phyloP scores from a whole-genome alignment of 2,797 vertebrate species.

The Sebastes goodei region DNA sequence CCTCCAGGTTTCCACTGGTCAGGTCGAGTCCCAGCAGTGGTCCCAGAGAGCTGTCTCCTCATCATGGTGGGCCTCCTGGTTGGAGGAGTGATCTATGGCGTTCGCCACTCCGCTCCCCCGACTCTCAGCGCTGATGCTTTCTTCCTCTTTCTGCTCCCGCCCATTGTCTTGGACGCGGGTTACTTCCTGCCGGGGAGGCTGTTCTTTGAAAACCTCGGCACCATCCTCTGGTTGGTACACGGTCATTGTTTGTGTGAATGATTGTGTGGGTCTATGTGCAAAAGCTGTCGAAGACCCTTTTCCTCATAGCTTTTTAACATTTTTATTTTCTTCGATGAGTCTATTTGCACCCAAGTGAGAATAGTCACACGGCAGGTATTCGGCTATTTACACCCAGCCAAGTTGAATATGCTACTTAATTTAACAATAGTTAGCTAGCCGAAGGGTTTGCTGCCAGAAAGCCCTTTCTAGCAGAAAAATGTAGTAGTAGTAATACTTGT shows the following conservation, averaged over 20 bases:
- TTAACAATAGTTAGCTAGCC: too few species aligned
- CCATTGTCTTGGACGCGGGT: conserved; percentile 86
- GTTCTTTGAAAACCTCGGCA: conserved; percentile 88
- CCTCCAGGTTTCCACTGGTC: conserved; percentile 85
- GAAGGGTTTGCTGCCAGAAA: too few species aligned
- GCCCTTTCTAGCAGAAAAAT: too few species aligned
- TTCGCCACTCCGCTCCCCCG: conserved; percentile 83
- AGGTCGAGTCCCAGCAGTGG: conserved; percentile 83
- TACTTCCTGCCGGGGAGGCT: conserved; percentile 89
- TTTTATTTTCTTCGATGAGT: too few species aligned
- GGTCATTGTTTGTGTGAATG: not conserved
- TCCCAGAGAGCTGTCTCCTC: conserved; percentile 88
- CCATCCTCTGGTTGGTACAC: conserved; percentile 81
- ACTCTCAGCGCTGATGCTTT: conserved; percentile 87
- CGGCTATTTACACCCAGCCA: too few species aligned
- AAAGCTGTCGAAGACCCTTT: not conserved
- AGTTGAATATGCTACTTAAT: too few species aligned
- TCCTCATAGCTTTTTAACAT: too few species aligned
- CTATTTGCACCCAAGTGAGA: too few species aligned
- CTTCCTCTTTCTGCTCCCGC: conserved; percentile 89
- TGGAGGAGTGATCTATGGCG: conserved; percentile 85
- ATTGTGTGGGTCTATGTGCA: not conserved
- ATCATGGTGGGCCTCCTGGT: conserved; percentile 89
- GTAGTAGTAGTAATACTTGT: too few species aligned
- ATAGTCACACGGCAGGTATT: too few species aligned